These are phyloP conservation scores for Ganaspis sp. DNA, from an alignment of 1,140 invertebrate genomes.

Conservation along the genomic window DNA sequence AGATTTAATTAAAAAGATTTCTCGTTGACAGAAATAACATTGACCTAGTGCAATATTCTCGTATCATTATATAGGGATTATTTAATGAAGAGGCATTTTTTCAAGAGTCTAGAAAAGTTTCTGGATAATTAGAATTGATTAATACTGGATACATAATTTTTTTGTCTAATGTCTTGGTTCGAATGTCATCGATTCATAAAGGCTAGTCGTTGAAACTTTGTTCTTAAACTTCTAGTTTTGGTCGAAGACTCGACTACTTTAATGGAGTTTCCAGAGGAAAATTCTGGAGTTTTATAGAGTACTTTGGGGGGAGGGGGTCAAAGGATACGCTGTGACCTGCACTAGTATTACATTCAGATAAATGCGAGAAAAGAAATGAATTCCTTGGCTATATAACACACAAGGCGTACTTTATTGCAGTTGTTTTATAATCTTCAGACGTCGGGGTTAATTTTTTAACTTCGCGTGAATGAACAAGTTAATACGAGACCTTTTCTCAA, in stretches of 20 bases:
- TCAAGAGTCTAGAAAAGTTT: no score
- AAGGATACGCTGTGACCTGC: neutral
- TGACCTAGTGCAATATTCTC: no score
- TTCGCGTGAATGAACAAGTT: slow-evolving; percentile 13
- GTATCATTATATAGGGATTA: no score
- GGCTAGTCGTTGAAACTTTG: slow-evolving; percentile 8
- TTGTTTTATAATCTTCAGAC: neutral
- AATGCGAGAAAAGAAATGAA: slow-evolving; percentile 29
- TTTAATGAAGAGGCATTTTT: no score
- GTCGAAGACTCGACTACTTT: slow-evolving; percentile 13
- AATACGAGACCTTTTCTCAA: slow-evolving; percentile 9
- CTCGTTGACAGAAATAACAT: no score
- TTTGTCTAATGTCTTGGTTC: neutral
- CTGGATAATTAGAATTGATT: no score
- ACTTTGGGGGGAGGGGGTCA: slow-evolving; percentile 2
- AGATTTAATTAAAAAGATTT: no score
- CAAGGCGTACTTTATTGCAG: slow-evolving; percentile 8
- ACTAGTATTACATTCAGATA: slow-evolving; percentile 20
- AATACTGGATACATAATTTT: neutral
- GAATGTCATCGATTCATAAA: slow-evolving; percentile 22
- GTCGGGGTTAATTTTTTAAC: slow-evolving; percentile 15
- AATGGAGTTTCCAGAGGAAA: slow-evolving; percentile 18
- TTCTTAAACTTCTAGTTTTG: slow-evolving; percentile 20
- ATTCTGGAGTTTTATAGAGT: slow-evolving; percentile 26
- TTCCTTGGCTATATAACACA: neutral